phyloP scores from a whole-genome alignment of 2,797 vertebrate genomes.

The Zenarchopterus dispar region DNA sequence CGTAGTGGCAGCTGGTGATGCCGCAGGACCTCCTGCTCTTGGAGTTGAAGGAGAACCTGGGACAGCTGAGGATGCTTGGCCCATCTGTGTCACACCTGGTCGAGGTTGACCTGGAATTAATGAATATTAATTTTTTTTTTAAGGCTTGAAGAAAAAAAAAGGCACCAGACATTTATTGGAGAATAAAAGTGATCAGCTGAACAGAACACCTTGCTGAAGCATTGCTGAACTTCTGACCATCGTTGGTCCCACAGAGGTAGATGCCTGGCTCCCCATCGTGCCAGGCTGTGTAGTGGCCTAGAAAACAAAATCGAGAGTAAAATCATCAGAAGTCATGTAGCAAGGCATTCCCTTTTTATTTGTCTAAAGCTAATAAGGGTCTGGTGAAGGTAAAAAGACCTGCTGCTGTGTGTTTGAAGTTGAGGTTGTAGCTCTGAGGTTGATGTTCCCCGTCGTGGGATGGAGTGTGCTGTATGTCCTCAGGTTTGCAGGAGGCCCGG shows the following conservation, averaged over 20 bases:
- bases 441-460: conserved; percentile 92
- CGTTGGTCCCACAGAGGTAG: conserved; percentile 84
- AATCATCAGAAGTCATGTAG: background rate
- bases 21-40: conserved; percentile 72
- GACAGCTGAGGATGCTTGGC: conserved; percentile 84
- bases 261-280: conserved; percentile 83
- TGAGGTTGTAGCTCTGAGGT: conserved; percentile 90
- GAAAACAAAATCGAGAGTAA: conserved; percentile 2
- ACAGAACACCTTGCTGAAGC: conserved; percentile 89
- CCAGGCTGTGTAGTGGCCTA: conserved; percentile 78
- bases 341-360: background rate
- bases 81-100: conserved; percentile 86
- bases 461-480: conserved; percentile 96
- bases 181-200: conserved; percentile 53
- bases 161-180: background rate
- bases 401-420: conserved; percentile 82
- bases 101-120: conserved; percentile 83
- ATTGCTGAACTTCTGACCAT: conserved; percentile 86
- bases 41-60: conserved; percentile 77
- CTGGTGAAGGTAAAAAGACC: conserved; percentile 49
- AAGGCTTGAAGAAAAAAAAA: background rate
- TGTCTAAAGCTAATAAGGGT: background rate
- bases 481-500: conserved; percentile 89
- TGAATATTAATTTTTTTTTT: background rate
- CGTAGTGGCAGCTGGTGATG: conserved; percentile 71